Conservation (phyloP, 1,140 invertebrate species). For the Babylonia areolata region DNA sequence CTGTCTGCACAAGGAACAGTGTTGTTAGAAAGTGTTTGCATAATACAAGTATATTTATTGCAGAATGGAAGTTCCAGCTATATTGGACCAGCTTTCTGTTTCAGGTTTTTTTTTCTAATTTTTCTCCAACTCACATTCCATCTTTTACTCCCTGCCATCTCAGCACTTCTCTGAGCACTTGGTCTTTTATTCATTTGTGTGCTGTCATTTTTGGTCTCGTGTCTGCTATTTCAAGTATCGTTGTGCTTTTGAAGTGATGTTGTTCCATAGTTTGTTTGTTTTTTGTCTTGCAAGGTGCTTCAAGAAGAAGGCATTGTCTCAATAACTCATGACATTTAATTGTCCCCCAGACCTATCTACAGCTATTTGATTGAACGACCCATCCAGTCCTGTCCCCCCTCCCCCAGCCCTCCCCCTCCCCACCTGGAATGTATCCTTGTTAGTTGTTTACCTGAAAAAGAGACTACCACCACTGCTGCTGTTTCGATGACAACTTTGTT, state of each 20-base stretch:
- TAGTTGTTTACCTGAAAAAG: slow-evolving; percentile 20
- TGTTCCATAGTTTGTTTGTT: too few species aligned
- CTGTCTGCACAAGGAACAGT: slow-evolving; percentile 22
- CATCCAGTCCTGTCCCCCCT: background rate
- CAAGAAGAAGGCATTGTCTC: background rate
- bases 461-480: slow-evolving; percentile 22
- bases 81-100: slow-evolving; percentile 28
- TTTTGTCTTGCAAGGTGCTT: background rate
- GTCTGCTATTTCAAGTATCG: background rate
- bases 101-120: slow-evolving; percentile 1
- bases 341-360: background rate
- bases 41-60: slow-evolving; percentile 22
- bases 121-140: slow-evolving; percentile 24
- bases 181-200: background rate
- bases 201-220: background rate
- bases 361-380: background rate
- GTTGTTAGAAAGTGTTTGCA: slow-evolving; percentile 12
- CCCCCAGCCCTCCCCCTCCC: background rate
- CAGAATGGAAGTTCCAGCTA: slow-evolving; percentile 2
- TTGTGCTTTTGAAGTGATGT: background rate
- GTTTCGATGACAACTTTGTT: slow-evolving; percentile 3
- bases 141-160: background rate
- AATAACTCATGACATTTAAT: too few species aligned
- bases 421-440: background rate
- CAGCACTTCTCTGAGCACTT: background rate